phyloP scores from a whole-genome alignment of 2,797 vertebrate species.

The Ptychobarbus kaznakovi region DNA sequence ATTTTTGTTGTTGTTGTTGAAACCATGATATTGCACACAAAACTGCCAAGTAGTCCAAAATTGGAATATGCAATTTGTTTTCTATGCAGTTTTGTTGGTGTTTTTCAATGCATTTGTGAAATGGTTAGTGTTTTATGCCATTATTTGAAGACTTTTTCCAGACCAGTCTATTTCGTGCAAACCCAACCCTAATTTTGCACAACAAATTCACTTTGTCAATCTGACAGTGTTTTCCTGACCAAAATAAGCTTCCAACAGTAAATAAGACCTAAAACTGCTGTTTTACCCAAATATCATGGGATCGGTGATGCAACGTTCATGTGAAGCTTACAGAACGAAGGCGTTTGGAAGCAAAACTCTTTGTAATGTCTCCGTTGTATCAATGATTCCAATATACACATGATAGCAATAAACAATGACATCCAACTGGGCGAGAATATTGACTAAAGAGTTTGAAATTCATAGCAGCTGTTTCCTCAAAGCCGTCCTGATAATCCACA shows the following conservation, averaged over 20 bases:
- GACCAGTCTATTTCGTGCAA: background rate
- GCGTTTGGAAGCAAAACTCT: background rate
- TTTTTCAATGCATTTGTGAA: background rate
- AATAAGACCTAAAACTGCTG: background rate
- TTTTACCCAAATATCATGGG: background rate
- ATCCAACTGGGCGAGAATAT: conserved; percentile 1
- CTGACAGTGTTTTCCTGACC: background rate
- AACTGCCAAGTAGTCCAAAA: background rate
- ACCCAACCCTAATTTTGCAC: background rate
- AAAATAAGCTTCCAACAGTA: background rate
- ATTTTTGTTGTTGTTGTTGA: background rate
- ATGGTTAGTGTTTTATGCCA: background rate
- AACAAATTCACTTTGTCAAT: background rate
- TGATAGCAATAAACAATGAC: conserved; percentile 25
- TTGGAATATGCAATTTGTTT: background rate
- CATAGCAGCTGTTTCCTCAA: conserved; percentile 27
- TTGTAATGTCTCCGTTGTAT: background rate
- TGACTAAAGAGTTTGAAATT: conserved; percentile 24
- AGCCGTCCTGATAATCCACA: conserved; percentile 42
- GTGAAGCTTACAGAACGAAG: background rate
- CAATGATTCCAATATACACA: conserved; percentile 9
- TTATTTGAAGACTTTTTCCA: background rate
- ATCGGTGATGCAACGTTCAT: background rate
- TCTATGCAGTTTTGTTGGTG: background rate
- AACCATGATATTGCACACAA: background rate